A percentile compares a stretch with the other conserved stretches of the same genome.
phyloP scores from a whole-genome alignment of 2,113 vertebrate genomes.

The Chionomys nivalis region DNA sequence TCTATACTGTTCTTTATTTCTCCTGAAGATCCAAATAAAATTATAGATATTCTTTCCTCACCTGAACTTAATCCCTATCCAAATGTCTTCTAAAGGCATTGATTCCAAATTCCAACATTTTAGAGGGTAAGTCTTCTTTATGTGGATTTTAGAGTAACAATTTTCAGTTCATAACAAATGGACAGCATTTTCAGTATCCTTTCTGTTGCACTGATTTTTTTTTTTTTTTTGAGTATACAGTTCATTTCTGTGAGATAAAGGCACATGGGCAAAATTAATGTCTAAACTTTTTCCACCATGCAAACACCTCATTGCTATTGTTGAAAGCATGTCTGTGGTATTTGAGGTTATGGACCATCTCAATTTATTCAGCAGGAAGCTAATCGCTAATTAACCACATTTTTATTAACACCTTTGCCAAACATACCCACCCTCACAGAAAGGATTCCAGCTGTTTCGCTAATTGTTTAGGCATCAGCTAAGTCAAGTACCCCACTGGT shows the following conservation, averaged over 20 bases:
- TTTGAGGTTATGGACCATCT: conserved; percentile 37
- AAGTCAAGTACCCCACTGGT: conserved; percentile 71
- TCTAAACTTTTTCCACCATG: neutral
- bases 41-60: rapidly evolving
- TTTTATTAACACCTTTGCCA: conserved; percentile 49
- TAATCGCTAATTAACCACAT: conserved; percentile 8
- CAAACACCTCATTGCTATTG: neutral
- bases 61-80: neutral
- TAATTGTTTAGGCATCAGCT: conserved; percentile 66
- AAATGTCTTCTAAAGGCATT: neutral
- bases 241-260: conserved; percentile 19
- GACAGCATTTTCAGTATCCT: neutral
- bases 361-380: conserved; percentile 40
- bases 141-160: neutral
- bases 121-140: rapidly evolving
- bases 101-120: neutral
- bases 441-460: conserved; percentile 72
- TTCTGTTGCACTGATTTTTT: neutral
- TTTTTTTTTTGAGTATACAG: too few species aligned
- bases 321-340: conserved; percentile 32
- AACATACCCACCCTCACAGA: neutral
- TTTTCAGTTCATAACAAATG: neutral
- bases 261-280: neutral
- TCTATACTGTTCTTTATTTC: neutral
- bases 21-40: neutral